These are phyloP conservation scores for Eristalinus sepulchralis DNA, from an alignment of 2,888 invertebrate species.

Conservation along the genomic window DNA sequence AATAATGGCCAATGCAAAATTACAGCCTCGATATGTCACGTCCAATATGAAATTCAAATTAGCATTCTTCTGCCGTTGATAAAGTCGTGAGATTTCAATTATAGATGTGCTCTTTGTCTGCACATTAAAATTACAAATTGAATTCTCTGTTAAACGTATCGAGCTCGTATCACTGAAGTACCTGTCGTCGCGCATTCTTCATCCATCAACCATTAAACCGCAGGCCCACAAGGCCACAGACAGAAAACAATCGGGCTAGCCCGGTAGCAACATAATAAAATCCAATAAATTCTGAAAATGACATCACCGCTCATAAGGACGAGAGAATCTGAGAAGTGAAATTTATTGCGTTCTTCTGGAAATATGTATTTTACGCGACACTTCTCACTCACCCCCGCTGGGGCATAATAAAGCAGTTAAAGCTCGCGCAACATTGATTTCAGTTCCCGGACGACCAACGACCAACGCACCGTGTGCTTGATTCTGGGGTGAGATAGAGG, in stretches of 20 bases:
- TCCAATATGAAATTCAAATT: neutral
- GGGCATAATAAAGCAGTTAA: constrained; percentile 44
- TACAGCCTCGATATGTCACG: neutral
- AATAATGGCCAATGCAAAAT: neutral
- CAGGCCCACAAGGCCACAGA: neutral
- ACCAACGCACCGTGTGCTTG: neutral
- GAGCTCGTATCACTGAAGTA: neutral
- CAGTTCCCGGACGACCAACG: constrained; percentile 14
- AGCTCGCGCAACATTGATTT: constrained; percentile 51
- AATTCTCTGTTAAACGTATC: neutral
- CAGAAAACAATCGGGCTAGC: constrained; percentile 15
- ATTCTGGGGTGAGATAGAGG: neutral
- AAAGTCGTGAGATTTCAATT: constrained; percentile 22
- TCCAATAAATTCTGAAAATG: constrained; percentile 36
- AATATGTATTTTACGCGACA: constrained; percentile 22
- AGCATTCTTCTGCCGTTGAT: neutral
- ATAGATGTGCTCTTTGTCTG: constrained; percentile 14
- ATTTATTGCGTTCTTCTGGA: constrained; percentile 18
- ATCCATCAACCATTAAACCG: neutral
- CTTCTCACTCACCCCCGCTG: neutral
- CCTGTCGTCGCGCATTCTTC: neutral
- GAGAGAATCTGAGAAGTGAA: constrained; percentile 25
- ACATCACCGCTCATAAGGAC: constrained; percentile 30
- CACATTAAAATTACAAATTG: neutral
- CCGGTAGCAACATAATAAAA: constrained; percentile 40